phyloP scores from a whole-genome alignment of 2,888 invertebrate genomes.

The Pherbina coryleti region DNA sequence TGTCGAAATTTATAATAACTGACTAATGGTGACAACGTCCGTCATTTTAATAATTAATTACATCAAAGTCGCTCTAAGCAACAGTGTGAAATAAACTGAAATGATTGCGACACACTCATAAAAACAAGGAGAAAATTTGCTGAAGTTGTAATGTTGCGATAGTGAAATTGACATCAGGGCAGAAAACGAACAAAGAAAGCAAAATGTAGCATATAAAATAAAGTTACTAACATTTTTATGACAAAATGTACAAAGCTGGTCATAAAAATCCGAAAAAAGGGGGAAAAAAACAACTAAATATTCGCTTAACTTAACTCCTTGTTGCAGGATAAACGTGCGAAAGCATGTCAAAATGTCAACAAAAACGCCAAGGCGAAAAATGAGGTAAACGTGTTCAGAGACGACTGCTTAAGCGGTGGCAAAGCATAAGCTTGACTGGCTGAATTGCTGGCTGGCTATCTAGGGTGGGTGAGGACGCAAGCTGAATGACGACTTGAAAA shows the following conservation, averaged over 20 bases:
- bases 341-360: background rate
- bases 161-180: no score
- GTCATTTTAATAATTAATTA: no score
- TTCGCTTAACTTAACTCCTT: background rate
- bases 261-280: background rate
- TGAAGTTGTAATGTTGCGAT: no score
- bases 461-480: background rate
- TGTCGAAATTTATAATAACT: no score
- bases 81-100: no score
- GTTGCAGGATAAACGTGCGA: background rate
- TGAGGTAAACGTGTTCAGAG: background rate
- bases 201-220: background rate
- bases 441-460: background rate
- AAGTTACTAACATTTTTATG: background rate
- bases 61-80: no score
- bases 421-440: no score
- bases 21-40: no score
- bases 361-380: background rate
- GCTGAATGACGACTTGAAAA: conserved; percentile 7
- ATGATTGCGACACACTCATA: no score
- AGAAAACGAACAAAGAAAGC: background rate
- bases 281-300: background rate
- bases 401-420: background rate
- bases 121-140: no score
- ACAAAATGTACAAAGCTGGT: background rate